Conservation (phyloP, 2,797 vertebrate genomes). For the Hyperoplus lanceolatus region DNA sequence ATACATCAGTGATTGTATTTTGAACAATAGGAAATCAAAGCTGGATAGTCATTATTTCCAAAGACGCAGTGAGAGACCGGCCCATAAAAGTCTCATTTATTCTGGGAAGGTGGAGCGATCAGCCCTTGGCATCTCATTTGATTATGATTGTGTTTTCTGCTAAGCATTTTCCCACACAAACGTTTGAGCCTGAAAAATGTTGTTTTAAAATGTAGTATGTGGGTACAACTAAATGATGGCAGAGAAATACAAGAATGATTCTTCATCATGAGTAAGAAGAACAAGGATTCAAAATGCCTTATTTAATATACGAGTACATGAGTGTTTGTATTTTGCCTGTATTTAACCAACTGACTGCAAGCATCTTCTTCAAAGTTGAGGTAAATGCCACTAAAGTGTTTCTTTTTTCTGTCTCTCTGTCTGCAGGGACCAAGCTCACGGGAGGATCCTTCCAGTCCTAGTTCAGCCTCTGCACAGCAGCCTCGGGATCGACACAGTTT, state of each 20-base stretch:
- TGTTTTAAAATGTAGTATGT: neutral
- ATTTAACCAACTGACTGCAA: neutral
- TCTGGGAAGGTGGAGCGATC: conserved; percentile 9
- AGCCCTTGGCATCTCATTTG: conserved; percentile 6
- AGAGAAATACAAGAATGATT: neutral
- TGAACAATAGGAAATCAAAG: conserved; percentile 53
- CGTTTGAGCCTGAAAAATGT: neutral
- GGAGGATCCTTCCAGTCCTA: conserved; percentile 69
- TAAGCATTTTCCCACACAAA: conserved; percentile 11
- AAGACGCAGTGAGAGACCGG: conserved; percentile 7
- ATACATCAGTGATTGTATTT: conserved; percentile 54
- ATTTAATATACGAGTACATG: neutral
- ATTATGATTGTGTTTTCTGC: conserved; percentile 16
- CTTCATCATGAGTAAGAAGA: neutral
- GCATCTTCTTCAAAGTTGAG: neutral
- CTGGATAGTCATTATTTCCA: conserved; percentile 46
- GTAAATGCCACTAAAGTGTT: neutral
- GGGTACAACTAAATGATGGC: conserved; percentile 1
- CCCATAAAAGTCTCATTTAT: conserved; percentile 24
- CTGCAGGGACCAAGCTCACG: conserved; percentile 79
- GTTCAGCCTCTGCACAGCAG: conserved; percentile 58
- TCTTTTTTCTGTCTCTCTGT: conserved; percentile 1
- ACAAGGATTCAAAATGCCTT: neutral
- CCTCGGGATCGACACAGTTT: conserved; percentile 89
- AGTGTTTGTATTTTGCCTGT: neutral